A percentile compares a stretch with the other conserved stretches of the same genome.
phyloP scores from a whole-genome alignment of 2,113 vertebrate genomes.

The Pedionomus torquatus region DNA sequence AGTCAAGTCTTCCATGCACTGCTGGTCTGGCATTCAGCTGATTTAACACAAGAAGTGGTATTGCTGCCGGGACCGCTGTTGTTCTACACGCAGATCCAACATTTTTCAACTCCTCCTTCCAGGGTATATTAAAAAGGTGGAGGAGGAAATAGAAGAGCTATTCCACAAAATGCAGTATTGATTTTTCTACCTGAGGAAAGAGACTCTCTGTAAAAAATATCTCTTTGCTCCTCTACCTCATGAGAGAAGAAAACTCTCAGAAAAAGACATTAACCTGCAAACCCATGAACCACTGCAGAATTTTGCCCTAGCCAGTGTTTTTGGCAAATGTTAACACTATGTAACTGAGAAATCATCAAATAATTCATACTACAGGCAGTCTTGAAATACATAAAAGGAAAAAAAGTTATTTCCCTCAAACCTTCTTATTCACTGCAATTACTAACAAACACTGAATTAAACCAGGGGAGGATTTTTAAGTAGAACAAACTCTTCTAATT shows the following conservation, averaged over 20 bases:
- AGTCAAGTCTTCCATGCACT: slow-evolving; percentile 36
- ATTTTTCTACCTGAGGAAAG: slow-evolving; percentile 83
- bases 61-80: slow-evolving; percentile 79
- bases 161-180: slow-evolving; percentile 73
- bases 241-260: slow-evolving; percentile 65
- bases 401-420: not conserved
- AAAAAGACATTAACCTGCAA: slow-evolving; percentile 63
- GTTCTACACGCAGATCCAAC: slow-evolving; percentile 78
- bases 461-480: not conserved
- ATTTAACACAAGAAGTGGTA: slow-evolving; percentile 55
- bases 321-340: not conserved
- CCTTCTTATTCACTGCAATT: not conserved
- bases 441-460: not conserved
- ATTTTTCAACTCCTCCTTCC: slow-evolving; percentile 68
- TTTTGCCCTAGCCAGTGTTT: not conserved
- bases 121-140: slow-evolving; percentile 54
- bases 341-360: not conserved
- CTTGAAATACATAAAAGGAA: not conserved
- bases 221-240: slow-evolving; percentile 84
- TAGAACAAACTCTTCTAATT: not conserved
- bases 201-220: slow-evolving; percentile 82
- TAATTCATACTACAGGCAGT: not conserved
- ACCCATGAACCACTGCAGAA: slow-evolving; percentile 27
- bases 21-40: slow-evolving; percentile 61
- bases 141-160: slow-evolving; percentile 35